Conservation (phyloP, 1,140 invertebrate species). For the Hylaeus volcanicus region DNA sequence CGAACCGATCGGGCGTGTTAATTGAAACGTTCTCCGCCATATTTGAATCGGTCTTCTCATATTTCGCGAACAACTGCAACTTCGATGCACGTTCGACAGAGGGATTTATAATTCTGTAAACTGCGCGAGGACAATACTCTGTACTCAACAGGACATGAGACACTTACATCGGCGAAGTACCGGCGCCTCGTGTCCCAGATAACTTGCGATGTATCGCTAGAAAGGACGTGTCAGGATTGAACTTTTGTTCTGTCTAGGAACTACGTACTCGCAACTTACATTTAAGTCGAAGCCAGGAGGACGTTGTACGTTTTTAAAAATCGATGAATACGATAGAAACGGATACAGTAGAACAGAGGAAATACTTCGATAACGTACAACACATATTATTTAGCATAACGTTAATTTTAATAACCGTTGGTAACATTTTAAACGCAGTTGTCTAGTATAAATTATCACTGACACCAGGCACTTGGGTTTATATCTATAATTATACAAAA, state of each 20-base stretch:
- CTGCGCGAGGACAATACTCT: conserved; percentile 39
- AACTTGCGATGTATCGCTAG: conserved; percentile 36
- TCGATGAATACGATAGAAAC: neutral
- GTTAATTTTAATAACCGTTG: too few relatives aligned
- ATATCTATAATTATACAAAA: too few relatives aligned
- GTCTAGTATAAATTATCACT: too few relatives aligned
- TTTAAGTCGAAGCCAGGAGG: conserved; percentile 24
- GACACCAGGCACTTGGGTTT: too few relatives aligned
- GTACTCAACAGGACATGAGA: conserved; percentile 45
- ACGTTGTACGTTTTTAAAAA: conserved; percentile 9
- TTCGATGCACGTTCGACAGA: neutral
- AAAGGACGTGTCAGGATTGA: conserved; percentile 35
- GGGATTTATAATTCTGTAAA: conserved; percentile 40
- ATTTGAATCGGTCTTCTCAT: neutral
- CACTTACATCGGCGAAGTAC: conserved; percentile 32
- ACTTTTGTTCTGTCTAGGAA: conserved; percentile 32
- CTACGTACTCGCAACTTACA: conserved; percentile 39
- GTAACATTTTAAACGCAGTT: too few relatives aligned
- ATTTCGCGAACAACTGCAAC: too few relatives aligned
- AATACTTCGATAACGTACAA: too few relatives aligned
- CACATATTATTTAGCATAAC: too few relatives aligned
- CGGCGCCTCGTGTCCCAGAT: conserved; percentile 28
- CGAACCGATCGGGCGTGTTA: too few relatives aligned
- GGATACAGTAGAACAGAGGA: too few relatives aligned
- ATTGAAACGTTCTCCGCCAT: neutral